These are phyloP conservation scores for Norana najaformis DNA, from an alignment of 2,888 invertebrate genomes.

Conservation along the genomic window DNA sequence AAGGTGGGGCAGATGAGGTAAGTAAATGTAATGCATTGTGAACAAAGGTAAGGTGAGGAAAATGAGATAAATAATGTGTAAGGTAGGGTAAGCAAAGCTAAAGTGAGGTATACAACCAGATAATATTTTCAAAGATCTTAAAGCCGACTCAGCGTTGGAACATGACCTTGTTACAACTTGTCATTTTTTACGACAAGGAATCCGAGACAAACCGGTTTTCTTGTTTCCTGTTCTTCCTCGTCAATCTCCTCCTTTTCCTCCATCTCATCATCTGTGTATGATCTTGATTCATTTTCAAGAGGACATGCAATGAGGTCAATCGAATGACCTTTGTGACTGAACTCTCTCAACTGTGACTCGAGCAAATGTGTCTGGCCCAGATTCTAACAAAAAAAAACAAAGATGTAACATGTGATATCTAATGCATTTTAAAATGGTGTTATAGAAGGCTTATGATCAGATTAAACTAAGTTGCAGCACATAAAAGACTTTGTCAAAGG, in stretches of 20 bases:
- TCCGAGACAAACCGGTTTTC: not conserved
- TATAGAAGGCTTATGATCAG: no score
- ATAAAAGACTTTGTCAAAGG: no score
- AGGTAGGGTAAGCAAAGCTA: not conserved
- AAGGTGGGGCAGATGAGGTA: no score
- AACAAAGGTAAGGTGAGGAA: not conserved
- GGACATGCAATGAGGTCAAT: constrained; percentile 45
- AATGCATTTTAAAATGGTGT: no score
- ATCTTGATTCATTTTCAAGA: not conserved
- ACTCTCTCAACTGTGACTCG: constrained; percentile 51
- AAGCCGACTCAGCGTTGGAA: no score
- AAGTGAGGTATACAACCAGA: not conserved
- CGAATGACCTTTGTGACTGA: constrained; percentile 48
- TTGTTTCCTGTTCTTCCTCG: not conserved
- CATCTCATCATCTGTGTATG: constrained; percentile 23
- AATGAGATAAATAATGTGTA: not conserved
- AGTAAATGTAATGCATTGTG: not conserved
- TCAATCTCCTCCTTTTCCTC: constrained; percentile 29
- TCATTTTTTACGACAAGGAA: not conserved
- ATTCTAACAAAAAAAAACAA: constrained; percentile 48
- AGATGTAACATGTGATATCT: not conserved
- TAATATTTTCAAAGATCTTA: not conserved
- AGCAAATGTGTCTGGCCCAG: constrained; percentile 59
- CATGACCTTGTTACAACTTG: not conserved
- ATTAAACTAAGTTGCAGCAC: no score